These are phyloP conservation scores for Lepisosteus oculatus DNA, from an alignment of 2,113 vertebrate genomes.

Conservation along the genomic window DNA sequence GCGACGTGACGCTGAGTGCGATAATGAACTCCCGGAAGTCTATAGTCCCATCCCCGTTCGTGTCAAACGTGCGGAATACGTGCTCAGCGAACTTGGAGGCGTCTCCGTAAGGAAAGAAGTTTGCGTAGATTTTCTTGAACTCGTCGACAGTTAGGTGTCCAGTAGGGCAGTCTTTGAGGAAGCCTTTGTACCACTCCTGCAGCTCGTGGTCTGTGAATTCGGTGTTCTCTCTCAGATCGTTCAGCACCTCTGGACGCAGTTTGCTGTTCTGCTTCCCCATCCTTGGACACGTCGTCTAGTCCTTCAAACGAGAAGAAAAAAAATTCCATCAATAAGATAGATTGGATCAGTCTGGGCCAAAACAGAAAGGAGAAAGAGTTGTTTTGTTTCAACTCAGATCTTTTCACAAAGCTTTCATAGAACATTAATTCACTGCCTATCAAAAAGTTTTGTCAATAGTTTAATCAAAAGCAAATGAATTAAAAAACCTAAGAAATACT, in stretches of 20 bases:
- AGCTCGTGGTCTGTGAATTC: constrained; percentile 81
- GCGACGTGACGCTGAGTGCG: constrained; percentile 73
- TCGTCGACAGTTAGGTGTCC: constrained; percentile 80
- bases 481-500: too few relatives aligned
- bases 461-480: too few relatives aligned
- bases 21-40: constrained; percentile 84
- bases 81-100: constrained; percentile 79
- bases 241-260: constrained; percentile 74
- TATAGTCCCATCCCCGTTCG: constrained; percentile 74
- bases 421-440: too few relatives aligned
- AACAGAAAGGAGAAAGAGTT: not conserved
- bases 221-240: constrained; percentile 77
- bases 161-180: constrained; percentile 79
- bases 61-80: constrained; percentile 79
- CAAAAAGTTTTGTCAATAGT: too few relatives aligned
- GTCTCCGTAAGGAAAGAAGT: constrained; percentile 76
- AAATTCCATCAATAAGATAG: not conserved
- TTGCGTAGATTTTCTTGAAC: constrained; percentile 81
- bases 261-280: constrained; percentile 85
- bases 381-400: too few relatives aligned
- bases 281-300: constrained; percentile 16
- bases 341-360: not conserved
- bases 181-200: constrained; percentile 83
- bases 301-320: not conserved
- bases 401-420: too few relatives aligned